Base-by-base conservation (phyloP, 2,888 invertebrate species). In the Andrena praecox region DNA sequence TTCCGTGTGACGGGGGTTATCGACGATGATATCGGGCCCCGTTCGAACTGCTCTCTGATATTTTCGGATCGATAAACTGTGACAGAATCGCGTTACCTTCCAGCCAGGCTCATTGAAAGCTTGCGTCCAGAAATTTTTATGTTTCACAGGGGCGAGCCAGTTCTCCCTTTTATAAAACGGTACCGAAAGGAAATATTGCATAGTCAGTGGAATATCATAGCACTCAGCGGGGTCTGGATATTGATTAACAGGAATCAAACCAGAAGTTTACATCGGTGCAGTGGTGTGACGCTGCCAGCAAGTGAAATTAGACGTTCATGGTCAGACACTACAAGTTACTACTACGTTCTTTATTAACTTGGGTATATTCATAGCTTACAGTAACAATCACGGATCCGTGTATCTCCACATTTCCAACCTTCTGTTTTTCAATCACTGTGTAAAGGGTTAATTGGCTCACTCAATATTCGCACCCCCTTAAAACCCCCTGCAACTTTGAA, bases 1-100 rank as follows among this genome's bases (percentile, higher is more conserved):
- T 77, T 52, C 42, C 79, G 35, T 59, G 72, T 52, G 71, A 31
- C 35, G 24, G 20, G 56, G 56, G 42, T 77, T 71, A 66, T 66
- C 80, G 77, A 27, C 50, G 54, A 35, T 59, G 71, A 62, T 48
- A 56, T 56, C 56, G 66, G 12, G 16, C 20, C 33, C 24, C 7
- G 35, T 42, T 29, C 27, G 16, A 29, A 70, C 29, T n/a, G 56
- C 27, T 70, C 27, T 59, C n/a, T 60, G 10, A 27, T 56, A 69
- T 27, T 56, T 56, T 33, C 16, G 7, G 20, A 56, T 48, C 42
- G 59, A 59, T 70, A 29, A 48, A 48, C n/a, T 29, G 59, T 59
- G n/a, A 42, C 29, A n/a, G 29, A 42, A n/a, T 12, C n/a, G n/a
- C 27, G 10, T 1, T n/a, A 5, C 16, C 16, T 62, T 16, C 16